Conservation (phyloP, 2,113 vertebrate species). For the Ceyx cyanopectus region DNA sequence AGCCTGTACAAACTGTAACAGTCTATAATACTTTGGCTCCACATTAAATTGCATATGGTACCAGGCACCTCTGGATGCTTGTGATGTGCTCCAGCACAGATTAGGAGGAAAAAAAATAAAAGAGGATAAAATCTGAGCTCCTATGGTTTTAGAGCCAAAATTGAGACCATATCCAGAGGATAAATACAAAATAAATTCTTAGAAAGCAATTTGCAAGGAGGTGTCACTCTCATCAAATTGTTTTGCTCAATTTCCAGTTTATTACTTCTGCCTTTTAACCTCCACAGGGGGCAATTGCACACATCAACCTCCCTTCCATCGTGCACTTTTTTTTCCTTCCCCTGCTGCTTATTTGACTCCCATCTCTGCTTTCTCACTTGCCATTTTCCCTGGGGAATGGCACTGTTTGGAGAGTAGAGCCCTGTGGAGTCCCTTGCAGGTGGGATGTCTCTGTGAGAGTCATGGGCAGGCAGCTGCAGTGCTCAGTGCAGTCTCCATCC, state of each 20-base stretch:
- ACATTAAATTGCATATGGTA: neutral
- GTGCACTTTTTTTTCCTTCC: neutral
- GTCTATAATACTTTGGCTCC: neutral
- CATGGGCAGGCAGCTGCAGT: neutral
- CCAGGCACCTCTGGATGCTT: neutral
- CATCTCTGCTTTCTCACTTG: neutral
- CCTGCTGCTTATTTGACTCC: neutral
- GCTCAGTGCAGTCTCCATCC: neutral
- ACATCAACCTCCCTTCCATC: neutral
- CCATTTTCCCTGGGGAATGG: neutral
- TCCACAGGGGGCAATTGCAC: accelerated
- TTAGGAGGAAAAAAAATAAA: accelerated
- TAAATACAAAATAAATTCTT: neutral
- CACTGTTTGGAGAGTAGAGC: neutral
- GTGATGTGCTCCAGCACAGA: neutral
- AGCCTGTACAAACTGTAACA: neutral
- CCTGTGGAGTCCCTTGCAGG: neutral
- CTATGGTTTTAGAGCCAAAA: neutral
- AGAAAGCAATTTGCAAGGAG: neutral
- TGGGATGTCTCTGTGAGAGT: neutral
- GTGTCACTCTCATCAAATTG: neutral
- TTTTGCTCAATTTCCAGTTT: neutral
- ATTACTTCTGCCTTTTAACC: neutral
- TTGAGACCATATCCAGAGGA: neutral
- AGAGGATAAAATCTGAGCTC: neutral